These are phyloP conservation scores for Otus scops DNA, from an alignment of 2,797 vertebrate genomes.

Conservation along the genomic window DNA sequence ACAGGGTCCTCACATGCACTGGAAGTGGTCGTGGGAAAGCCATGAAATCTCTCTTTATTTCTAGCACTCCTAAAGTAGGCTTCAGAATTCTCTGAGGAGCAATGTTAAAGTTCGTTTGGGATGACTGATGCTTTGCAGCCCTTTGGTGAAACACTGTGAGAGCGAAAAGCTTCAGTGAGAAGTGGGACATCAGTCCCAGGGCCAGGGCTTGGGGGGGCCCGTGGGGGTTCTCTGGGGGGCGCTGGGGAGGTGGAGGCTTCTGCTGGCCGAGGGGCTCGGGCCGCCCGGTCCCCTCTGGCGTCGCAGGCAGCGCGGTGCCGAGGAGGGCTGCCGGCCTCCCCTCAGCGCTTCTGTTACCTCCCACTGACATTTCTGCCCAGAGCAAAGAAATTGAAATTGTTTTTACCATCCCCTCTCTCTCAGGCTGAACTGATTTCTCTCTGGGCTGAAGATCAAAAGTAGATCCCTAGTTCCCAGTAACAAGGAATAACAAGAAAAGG, in stretches of 20 bases:
- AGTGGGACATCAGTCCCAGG: not conserved
- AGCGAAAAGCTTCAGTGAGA: not conserved
- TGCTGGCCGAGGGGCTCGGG: not conserved
- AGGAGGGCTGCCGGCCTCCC: not conserved
- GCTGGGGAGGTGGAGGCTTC: too few relatives aligned
- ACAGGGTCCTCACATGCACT: not conserved
- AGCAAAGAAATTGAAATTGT: not conserved
- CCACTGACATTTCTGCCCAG: not conserved
- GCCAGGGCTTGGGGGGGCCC: not conserved
- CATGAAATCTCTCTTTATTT: not conserved
- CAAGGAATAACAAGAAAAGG: not conserved
- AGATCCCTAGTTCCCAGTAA: not conserved
- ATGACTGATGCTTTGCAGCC: not conserved
- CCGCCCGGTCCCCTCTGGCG: not conserved
- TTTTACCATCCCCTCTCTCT: not conserved
- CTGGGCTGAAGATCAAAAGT: conserved; percentile 29
- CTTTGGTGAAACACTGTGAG: not conserved
- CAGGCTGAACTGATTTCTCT: not conserved
- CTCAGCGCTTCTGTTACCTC: not conserved
- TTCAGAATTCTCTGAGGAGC: not conserved
- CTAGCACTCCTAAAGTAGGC: not conserved
- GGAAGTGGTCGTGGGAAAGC: not conserved
- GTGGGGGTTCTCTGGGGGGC: not conserved
- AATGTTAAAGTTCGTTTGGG: not conserved
- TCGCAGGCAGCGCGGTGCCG: fast-evolving